Base-by-base conservation (phyloP, 2,888 invertebrate species). In the Diarsia dahlii region DNA sequence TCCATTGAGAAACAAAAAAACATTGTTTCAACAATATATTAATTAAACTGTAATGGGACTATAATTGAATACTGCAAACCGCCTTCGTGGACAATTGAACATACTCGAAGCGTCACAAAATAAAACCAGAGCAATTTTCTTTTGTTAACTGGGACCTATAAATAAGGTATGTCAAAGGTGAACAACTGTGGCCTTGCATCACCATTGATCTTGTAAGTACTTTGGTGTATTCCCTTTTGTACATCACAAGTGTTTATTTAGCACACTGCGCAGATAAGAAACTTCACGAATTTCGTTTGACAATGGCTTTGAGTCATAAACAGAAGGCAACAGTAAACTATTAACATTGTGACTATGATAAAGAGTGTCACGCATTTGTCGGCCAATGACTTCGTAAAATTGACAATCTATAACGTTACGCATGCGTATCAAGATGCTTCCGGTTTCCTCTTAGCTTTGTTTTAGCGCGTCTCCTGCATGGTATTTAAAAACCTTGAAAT, bases 361-460 rank as follows among this genome's bases (percentile, higher is more conserved):
- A 80, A 75, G 64, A 84, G 28, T 70, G 68, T 73, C 67, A 78
- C 77, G 34, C 74, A 75, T 77, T 81, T 58, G 73, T 68, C 76
- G 89, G 84, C 58, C 86, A 84, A 65, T 86, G 89, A 87, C 86
- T 86, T 84, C 82, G 76, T 86, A 80, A 87, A 84, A 81, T 78
- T 74, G 68, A 71, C 84, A 87, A 88, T 85, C 87, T 87, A 87
- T 83, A 81, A 77, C 78, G 63, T 74, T 76, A 85, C 80, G 81
- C 84, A 84, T 82, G 84, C 84, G 84, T 76, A 78, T 70, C 52
- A 65, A 82, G 74, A 80, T 74, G 63, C 58, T 87, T 88, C 76
- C 76, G 80, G 66, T 74, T 78, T 67, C 52, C 45, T 69, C 45
- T 28, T 63, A 68, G 71, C 60, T 68, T 73, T 34, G 66, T 56